phyloP scores from a whole-genome alignment of 2,797 vertebrate genomes.

The Setipinna tenuifilis region DNA sequence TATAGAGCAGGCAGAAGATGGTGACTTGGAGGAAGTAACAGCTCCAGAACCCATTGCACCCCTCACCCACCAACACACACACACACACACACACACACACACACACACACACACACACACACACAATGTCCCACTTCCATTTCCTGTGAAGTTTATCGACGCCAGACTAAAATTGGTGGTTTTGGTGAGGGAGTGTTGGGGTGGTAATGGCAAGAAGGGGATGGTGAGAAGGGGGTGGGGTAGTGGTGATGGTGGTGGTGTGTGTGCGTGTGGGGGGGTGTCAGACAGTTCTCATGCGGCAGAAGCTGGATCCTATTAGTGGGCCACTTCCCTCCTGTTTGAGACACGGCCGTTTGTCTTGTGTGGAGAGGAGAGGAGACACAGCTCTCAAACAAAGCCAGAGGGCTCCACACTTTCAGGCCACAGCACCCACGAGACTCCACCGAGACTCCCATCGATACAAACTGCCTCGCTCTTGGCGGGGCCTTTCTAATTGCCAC shows the following conservation, averaged over 20 bases:
- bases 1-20: background rate
- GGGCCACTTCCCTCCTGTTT: background rate
- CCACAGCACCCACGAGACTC: background rate
- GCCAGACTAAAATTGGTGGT: background rate
- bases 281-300: background rate
- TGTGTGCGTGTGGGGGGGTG: background rate
- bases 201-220: too few species aligned
- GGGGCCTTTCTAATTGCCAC: slow-evolving; percentile 7
- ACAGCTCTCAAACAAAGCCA: background rate
- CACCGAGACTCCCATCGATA: slow-evolving; percentile 30
- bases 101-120: too few species aligned
- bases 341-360: background rate
- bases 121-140: background rate
- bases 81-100: too few species aligned
- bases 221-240: background rate
- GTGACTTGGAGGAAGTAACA: background rate
- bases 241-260: background rate
- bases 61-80: background rate
- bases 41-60: background rate
- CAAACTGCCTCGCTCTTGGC: slow-evolving; percentile 29
- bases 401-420: too few species aligned
- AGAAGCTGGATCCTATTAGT: background rate
- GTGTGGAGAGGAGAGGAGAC: background rate
- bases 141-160: slow-evolving; percentile 7
- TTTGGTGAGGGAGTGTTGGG: background rate